phyloP scores from a whole-genome alignment of 2,113 vertebrate genomes.

The Rhizomys pruinosus region DNA sequence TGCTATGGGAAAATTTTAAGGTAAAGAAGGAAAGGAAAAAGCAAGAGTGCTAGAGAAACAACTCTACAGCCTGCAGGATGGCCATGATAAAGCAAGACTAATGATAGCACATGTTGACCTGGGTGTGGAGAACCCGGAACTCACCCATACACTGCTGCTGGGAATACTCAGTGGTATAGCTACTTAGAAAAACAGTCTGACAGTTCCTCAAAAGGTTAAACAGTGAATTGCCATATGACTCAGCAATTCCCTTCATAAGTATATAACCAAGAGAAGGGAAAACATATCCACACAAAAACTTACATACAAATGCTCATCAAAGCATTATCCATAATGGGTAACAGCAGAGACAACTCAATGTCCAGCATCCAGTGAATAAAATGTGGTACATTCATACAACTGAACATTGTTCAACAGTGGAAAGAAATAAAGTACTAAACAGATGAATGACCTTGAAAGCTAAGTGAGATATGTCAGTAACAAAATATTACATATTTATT shows the following conservation, averaged over 20 bases:
- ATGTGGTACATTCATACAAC: neutral
- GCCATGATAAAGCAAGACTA: neutral
- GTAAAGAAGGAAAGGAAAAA: neutral
- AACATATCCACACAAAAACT: neutral
- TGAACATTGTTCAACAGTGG: neutral
- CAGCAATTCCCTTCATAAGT: conserved; percentile 17
- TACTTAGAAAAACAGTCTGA: conserved; percentile 14
- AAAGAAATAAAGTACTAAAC: neutral
- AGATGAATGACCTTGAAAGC: neutral
- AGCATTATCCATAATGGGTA: neutral
- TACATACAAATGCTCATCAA: neutral
- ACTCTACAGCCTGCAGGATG: neutral
- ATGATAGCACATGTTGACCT: neutral
- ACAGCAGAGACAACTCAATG: neutral
- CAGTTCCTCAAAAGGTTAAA: conserved; percentile 28
- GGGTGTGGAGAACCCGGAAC: neutral
- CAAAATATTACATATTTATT: neutral
- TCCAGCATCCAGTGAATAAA: neutral
- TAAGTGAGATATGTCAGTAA: neutral
- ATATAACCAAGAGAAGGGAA: conserved; percentile 23
- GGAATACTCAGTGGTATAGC: neutral
- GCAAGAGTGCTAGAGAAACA: neutral
- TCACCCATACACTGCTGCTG: neutral
- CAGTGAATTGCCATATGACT: neutral
- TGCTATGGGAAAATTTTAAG: neutral